Base-by-base conservation (phyloP, 2,113 vertebrate species). In the Rhegmatorhina hoffmannsi region DNA sequence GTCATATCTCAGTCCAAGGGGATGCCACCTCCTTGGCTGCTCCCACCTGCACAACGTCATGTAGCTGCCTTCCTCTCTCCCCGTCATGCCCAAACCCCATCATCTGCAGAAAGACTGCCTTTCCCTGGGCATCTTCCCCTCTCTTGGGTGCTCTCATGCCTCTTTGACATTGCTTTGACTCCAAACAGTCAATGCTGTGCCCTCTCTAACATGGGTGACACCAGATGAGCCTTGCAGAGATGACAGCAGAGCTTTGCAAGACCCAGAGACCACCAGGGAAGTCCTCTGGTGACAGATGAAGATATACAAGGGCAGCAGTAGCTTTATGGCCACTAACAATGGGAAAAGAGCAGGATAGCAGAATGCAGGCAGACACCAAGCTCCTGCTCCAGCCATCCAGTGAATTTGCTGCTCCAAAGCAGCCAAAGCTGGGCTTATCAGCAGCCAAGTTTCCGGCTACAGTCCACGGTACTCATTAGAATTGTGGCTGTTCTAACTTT, bases 391-490 rank as follows among this genome's bases (percentile, higher is more conserved):
- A 3, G 31, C 49, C 52, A 76, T 43, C 18, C 68, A 49, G 60
- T 78, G 47, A 66, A 89, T 83, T 88, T 83, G 23, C 63, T 80
- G 67, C 72, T 83, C 63, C 0, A 0, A 80, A 81, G 20, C 49
- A 47, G 38, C 7, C 0, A 1, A 68, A 82, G 52, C 12, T 2
- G 2, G 11, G 58, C 15, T 75, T 50, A 63, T 5, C 50, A 50
- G 38, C 64, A 59, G 52, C 29, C 55, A 63, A 43, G 26, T 13
- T 81, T 60, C 20, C 13, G 29, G 83, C 47, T 36, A 33, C 75
- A 76, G 64, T 17, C 36, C 34, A 9, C 2, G 6, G 43, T 7
- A 18, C 21, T 11, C 2, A 0, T 2, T 46, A 49, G 10, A 77
- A 82, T 7, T 1, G 4, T 25, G 76, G 36, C 38, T 47, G 16